phyloP scores from a whole-genome alignment of 1,140 invertebrate genomes.

The Meloidogyne floridensis region DNA sequence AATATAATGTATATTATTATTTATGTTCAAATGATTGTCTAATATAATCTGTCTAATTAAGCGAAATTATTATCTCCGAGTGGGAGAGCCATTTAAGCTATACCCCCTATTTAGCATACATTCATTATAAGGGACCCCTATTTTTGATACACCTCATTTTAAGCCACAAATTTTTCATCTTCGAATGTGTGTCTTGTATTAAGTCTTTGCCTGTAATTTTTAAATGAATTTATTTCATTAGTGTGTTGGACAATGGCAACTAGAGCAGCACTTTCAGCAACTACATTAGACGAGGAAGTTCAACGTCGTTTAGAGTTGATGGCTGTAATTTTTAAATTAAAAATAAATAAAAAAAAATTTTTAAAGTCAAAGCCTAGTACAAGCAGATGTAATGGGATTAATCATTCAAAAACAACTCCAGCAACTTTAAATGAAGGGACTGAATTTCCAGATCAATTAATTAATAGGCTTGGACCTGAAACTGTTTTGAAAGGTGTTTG shows the following conservation, averaged over 20 bases:
- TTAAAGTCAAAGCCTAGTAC: slow-evolving; percentile 11
- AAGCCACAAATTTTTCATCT: too few species aligned
- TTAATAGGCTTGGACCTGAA: not conserved
- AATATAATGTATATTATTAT: too few species aligned
- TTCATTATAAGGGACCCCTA: too few species aligned
- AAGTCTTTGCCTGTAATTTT: not conserved
- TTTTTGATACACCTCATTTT: too few species aligned
- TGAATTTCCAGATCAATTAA: slow-evolving; percentile 16
- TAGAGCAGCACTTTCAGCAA: slow-evolving; percentile 53
- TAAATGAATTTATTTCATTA: slow-evolving; percentile 29
- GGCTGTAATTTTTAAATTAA: not conserved
- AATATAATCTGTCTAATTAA: too few species aligned
- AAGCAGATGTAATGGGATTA: slow-evolving; percentile 27
- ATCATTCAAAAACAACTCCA: slow-evolving; percentile 21
- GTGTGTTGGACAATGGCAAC: slow-evolving; percentile 64
- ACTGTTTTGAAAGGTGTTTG: not conserved
- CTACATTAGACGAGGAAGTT: slow-evolving; percentile 55
- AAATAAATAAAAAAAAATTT: not conserved
- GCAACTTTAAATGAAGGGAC: slow-evolving; percentile 19
- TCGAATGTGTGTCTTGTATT: too few species aligned
- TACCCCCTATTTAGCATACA: too few species aligned
- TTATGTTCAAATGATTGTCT: too few species aligned
- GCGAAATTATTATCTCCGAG: too few species aligned
- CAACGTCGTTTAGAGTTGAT: slow-evolving; percentile 34
- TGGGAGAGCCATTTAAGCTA: too few species aligned